Percentiles rank a stretch among this genome's conserved stretches.
These are phyloP conservation scores for Myotis davidii DNA, from an alignment of 2,113 vertebrate genomes.

Conservation along the genomic window DNA sequence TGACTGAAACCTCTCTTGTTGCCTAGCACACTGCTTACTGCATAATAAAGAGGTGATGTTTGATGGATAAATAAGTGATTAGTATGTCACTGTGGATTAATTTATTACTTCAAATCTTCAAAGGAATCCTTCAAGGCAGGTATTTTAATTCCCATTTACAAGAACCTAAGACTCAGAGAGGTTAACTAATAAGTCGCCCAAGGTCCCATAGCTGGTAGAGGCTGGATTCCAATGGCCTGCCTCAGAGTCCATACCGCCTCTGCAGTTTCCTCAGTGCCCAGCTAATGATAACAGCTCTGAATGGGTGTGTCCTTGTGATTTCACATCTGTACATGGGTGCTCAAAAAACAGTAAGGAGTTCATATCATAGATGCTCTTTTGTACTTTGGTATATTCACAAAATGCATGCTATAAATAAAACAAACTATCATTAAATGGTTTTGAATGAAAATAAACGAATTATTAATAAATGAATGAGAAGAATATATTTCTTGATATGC, in stretches of 20 bases:
- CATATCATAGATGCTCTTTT: background rate
- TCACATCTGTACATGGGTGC: background rate
- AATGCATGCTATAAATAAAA: background rate
- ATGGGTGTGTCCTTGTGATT: background rate
- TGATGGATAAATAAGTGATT: background rate
- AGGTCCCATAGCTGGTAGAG: background rate
- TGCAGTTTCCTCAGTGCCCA: background rate
- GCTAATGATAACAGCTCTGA: background rate
- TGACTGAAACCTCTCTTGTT: background rate
- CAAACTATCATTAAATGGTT: constrained; percentile 8
- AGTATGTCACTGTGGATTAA: background rate
- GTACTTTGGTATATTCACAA: background rate
- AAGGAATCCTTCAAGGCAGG: background rate
- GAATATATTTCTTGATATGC: background rate
- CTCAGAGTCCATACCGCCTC: background rate
- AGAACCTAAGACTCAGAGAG: constrained; percentile 28
- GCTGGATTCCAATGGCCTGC: background rate
- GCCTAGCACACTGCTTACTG: background rate
- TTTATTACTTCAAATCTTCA: constrained; percentile 8
- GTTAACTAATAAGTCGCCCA: background rate
- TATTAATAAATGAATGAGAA: constrained; percentile 7
- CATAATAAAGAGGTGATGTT: background rate
- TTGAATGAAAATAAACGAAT: constrained; percentile 30
- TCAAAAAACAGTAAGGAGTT: background rate
- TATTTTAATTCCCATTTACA: constrained; percentile 32